Base-by-base conservation (phyloP, 2,888 invertebrate genomes). In the Eurois occulta region DNA sequence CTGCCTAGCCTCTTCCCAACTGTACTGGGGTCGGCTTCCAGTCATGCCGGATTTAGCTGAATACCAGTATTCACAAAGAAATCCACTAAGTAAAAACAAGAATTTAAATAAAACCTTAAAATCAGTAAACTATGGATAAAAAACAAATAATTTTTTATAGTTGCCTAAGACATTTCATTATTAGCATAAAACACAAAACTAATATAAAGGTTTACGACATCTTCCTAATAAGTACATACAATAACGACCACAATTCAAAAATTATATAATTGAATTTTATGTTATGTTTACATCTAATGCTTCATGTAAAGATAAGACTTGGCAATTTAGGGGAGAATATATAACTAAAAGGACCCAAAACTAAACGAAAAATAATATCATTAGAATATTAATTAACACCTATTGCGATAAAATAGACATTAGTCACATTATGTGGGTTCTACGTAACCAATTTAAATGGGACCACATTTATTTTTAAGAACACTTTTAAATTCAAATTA, bases 401-500 rank as follows among this genome's bases (percentile, higher is more conserved):
- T 73, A 75, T 55, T 62, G 86, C 72, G 81, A 89, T 88, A 87
- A 88, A 89, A 84, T 65, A 77, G 65, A 79, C 85, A 86, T 89
- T 86, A 86, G 80, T 83, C 81, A 86, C 86, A 75, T 78, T 71
- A 78, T 74, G 82, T 85, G 64, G 84, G 52, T 72, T 65, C 67
- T 32, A 58, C 58, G 62, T 65, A 67, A 77, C 74, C 83, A 67
- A 88, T 89, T 87, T 86, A 88, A 89, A 85, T 73, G 60, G 41
- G 79, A 64, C 71, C 75, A 80, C 80, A 86, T 88, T 85, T 80
- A 77, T 85, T 88, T 81, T 76, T 78, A 79, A 88, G 52, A 82
- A 79, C 84, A 82, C 84, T 87, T 89, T 83, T 74, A 84, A 83
- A 89, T 89, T 88, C 77, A 81, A 88, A 85, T 89, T 83, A 85